A percentile compares a stretch with the other conserved stretches of the same genome.
phyloP scores from a whole-genome alignment of 1,140 invertebrate species.

The Drosophila kohkoa region DNA sequence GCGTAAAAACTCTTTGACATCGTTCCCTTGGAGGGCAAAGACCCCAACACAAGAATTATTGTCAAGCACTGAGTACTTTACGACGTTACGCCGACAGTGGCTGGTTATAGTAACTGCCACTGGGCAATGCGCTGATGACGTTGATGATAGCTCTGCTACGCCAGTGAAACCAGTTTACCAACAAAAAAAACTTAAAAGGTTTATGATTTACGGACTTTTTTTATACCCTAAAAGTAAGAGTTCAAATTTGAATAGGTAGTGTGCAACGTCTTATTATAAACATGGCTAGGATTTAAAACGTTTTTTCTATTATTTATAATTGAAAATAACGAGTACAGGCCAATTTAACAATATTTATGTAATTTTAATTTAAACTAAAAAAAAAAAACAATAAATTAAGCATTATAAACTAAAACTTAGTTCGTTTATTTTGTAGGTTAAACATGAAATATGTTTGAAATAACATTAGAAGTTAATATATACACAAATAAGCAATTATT shows the following conservation, averaged over 20 bases:
- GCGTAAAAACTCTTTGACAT: constrained; percentile 48
- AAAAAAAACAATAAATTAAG: no score
- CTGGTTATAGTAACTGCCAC: constrained; percentile 41
- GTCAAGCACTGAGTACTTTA: constrained; percentile 33
- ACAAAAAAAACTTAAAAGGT: constrained; percentile 47
- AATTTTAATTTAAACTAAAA: no score
- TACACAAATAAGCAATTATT: no score
- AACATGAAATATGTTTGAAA: no score
- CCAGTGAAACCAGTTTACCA: constrained; percentile 56
- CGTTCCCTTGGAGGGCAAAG: constrained; percentile 61
- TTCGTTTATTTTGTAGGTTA: no score
- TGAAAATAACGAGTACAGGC: no score
- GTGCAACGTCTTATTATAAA: not conserved
- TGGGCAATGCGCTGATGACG: constrained; percentile 29
- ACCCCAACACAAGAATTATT: constrained; percentile 50
- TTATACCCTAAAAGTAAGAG: not conserved
- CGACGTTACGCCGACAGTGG: constrained; percentile 11
- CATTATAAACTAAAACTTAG: no score
- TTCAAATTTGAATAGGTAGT: not conserved
- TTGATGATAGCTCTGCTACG: constrained; percentile 10
- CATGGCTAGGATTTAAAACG: no score
- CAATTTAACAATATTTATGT: no score
- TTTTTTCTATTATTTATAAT: no score
- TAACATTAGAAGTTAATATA: no score
- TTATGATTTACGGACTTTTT: constrained; percentile 57